Conservation (phyloP, 2,888 invertebrate genomes). For the Anarsia innoxiella region DNA sequence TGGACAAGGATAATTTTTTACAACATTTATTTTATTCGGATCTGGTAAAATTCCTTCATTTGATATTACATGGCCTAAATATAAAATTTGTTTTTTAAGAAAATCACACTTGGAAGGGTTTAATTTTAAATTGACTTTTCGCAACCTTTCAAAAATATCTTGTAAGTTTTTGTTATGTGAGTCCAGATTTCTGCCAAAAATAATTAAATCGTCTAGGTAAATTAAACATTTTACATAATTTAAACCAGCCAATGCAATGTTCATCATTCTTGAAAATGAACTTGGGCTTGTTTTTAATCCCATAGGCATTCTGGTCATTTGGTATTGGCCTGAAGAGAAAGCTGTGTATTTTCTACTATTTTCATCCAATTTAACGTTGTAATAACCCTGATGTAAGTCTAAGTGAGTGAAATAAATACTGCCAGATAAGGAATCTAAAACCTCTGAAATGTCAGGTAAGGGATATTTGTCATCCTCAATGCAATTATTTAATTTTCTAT, state of each 20-base stretch:
- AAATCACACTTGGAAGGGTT: slow-evolving; percentile 13
- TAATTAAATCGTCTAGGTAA: slow-evolving; percentile 14
- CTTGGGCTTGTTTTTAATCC: too few species aligned
- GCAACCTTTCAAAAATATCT: too few species aligned
- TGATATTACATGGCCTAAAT: slow-evolving; percentile 7
- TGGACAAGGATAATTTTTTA: slow-evolving; percentile 1
- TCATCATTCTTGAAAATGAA: too few species aligned
- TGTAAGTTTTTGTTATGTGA: slow-evolving; percentile 12
- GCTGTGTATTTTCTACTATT: slow-evolving; percentile 14
- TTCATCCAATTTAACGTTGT: not conserved
- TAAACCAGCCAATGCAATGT: slow-evolving; percentile 18
- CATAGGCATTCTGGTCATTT: slow-evolving; percentile 17
- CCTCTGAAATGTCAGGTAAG: slow-evolving; percentile 10
- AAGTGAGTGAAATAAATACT: slow-evolving; percentile 9
- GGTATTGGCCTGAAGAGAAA: slow-evolving; percentile 13
- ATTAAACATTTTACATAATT: slow-evolving; percentile 14
- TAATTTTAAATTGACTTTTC: too few species aligned
- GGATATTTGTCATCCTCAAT: slow-evolving; percentile 11
- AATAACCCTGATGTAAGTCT: slow-evolving; percentile 8
- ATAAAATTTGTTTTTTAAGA: slow-evolving; percentile 3
- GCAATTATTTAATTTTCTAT: too few species aligned
- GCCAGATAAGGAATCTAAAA: slow-evolving; percentile 8
- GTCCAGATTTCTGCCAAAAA: slow-evolving; percentile 11
- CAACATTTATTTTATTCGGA: slow-evolving; percentile 1
- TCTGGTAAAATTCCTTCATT: too few species aligned